These are phyloP conservation scores for Cyrtonyx montezumae DNA, from an alignment of 2,113 vertebrate genomes.

Conservation along the genomic window DNA sequence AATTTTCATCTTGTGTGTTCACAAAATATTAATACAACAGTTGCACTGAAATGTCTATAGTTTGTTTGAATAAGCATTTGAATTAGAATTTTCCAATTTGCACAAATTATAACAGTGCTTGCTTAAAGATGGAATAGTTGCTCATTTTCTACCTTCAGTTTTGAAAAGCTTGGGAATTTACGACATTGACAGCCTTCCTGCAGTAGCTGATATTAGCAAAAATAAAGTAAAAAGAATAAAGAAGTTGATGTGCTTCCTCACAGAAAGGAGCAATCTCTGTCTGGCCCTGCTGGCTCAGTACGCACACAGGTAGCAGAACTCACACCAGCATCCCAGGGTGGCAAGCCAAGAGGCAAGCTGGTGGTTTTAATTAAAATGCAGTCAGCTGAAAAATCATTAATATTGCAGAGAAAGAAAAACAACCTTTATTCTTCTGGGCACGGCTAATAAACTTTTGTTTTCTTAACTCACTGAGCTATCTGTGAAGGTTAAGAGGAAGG, in stretches of 20 bases:
- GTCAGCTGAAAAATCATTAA: slow-evolving; percentile 78
- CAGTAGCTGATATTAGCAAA: neutral
- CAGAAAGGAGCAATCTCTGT: rapidly evolving
- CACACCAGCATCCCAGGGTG: neutral
- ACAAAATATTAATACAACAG: neutral
- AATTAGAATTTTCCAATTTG: neutral
- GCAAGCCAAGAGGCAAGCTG: slow-evolving; percentile 43
- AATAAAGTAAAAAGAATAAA: neutral
- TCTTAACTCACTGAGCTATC: slow-evolving; percentile 54
- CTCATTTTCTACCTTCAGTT: neutral
- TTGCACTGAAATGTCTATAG: rapidly evolving
- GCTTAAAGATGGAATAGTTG: neutral
- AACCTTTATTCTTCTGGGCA: slow-evolving; percentile 57
- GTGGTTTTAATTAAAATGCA: slow-evolving; percentile 78
- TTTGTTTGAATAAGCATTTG: neutral
- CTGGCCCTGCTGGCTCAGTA: rapidly evolving
- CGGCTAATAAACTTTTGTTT: slow-evolving; percentile 63
- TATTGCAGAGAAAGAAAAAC: slow-evolving; percentile 55
- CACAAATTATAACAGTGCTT: rapidly evolving
- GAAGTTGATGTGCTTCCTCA: neutral
- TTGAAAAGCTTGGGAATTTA: neutral
- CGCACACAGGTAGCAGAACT: neutral
- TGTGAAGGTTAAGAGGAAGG: slow-evolving; percentile 68
- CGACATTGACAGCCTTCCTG: neutral
- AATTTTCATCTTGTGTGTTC: neutral